These are phyloP conservation scores for Hydraecia micacea DNA, from an alignment of 2,888 invertebrate species.

Conservation along the genomic window DNA sequence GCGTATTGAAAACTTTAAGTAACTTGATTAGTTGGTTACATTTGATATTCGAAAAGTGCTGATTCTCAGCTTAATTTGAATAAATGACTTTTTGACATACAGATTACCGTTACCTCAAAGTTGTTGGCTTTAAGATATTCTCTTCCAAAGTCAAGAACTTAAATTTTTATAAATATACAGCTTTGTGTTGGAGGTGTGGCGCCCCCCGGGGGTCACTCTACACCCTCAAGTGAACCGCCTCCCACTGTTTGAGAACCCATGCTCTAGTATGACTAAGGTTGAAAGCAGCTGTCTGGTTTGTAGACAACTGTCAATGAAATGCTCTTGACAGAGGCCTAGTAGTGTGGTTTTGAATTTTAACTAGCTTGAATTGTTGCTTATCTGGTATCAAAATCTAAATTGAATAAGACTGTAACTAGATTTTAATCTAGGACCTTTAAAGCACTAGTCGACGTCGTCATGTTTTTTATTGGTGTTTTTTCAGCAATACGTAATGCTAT, in stretches of 20 bases:
- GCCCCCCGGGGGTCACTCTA: neutral
- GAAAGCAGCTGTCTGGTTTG: slow-evolving; percentile 54
- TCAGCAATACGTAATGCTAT: neutral
- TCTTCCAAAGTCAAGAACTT: neutral
- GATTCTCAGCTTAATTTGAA: too few relatives aligned
- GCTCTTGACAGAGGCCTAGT: slow-evolving; percentile 57
- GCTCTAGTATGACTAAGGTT: slow-evolving; percentile 58
- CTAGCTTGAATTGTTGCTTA: slow-evolving; percentile 30
- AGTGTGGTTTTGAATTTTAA: slow-evolving; percentile 46
- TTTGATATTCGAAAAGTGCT: too few relatives aligned
- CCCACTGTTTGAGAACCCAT: neutral
- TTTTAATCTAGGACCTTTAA: slow-evolving; percentile 12
- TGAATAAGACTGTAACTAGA: slow-evolving; percentile 22
- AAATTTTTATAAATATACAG: neutral
- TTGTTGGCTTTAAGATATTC: neutral
- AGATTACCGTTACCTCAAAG: neutral
- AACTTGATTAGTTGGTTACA: too few relatives aligned
- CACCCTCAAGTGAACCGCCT: too few relatives aligned
- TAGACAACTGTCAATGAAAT: slow-evolving; percentile 55
- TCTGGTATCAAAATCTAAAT: slow-evolving; percentile 45
- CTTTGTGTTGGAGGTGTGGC: neutral
- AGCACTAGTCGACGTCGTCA: neutral
- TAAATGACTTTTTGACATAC: too few relatives aligned
- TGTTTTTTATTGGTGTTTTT: neutral
- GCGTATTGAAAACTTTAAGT: neutral